Evolutionary conservation across 2,797 vertebrate genomes (phyloP).

Genomic region (Helarctos malayanus): DNA sequence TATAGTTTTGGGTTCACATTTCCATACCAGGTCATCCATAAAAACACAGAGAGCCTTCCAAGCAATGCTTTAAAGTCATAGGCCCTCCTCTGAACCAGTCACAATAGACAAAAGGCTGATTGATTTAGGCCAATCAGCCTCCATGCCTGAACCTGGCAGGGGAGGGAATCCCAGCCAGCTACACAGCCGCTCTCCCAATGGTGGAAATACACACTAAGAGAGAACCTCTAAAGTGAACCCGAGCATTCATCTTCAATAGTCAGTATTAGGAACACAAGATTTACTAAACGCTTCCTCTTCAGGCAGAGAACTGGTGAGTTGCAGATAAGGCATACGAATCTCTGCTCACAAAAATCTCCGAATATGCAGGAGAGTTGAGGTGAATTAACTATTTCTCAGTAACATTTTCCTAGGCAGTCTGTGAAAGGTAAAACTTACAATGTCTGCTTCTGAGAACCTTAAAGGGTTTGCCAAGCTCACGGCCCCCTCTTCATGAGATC

Average conservation of each 20-base stretch:
- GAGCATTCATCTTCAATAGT: not conserved
- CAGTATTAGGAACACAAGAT: not conserved
- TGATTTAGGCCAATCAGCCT: not conserved
- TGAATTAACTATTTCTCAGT: slow-evolving; percentile 8
- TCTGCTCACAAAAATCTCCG: slow-evolving; percentile 34
- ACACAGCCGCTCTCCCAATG: not conserved
- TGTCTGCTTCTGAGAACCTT: slow-evolving; percentile 33
- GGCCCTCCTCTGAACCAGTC: not conserved
- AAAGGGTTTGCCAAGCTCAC: slow-evolving; percentile 32
- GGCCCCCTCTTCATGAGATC: not conserved
- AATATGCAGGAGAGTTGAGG: not conserved
- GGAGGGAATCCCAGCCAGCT: not conserved
- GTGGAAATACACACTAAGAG: not conserved
- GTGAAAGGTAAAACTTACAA: not conserved
- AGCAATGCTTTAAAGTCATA: slow-evolving; percentile 3
- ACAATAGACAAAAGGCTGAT: not conserved
- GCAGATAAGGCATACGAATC: not conserved
- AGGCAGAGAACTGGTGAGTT: not conserved
- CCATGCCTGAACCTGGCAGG: not conserved
- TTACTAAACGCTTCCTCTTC: not conserved
- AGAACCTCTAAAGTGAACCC: not conserved
- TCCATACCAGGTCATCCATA: not conserved
- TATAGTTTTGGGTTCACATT: not conserved
- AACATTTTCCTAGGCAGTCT: not conserved
- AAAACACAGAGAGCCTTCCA: slow-evolving; percentile 17